A percentile compares a stretch with the other conserved stretches of the same genome.
Conservation (phyloP, 1,140 invertebrate genomes). For the Caenorhabditis tropicalis region DNA sequence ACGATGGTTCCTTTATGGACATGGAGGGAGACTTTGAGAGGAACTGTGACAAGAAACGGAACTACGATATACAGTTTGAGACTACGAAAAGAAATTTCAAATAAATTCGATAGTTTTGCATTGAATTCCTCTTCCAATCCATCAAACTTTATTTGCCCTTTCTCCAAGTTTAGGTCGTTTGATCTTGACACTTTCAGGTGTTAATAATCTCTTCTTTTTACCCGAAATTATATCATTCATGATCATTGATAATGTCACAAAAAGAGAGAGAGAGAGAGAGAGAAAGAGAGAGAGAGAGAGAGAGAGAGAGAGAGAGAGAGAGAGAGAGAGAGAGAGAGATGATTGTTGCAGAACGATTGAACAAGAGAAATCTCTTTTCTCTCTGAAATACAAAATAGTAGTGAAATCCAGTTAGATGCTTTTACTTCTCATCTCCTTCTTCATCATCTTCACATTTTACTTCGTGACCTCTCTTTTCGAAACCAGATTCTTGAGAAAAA, state of each 20-base stretch:
- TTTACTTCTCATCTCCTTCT: background rate
- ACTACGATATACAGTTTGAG: too few species aligned
- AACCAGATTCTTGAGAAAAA: constrained; percentile 29
- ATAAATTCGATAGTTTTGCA: too few species aligned
- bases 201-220: background rate
- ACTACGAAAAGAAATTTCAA: too few species aligned
- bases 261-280: too few species aligned
- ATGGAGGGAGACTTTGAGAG: background rate
- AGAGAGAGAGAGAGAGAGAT: background rate
- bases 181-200: background rate
- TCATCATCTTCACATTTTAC: too few species aligned
- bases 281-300: too few species aligned
- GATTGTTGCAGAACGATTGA: background rate
- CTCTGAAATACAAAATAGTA: background rate
- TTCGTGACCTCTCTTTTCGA: constrained; percentile 9
- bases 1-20: background rate
- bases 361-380: background rate
- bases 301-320: too few species aligned
- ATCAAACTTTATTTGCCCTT: background rate
- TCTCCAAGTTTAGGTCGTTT: background rate
- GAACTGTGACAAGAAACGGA: too few species aligned
- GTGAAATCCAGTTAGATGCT: background rate
- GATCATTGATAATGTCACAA: background rate
- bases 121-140: background rate
- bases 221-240: background rate